A percentile compares a stretch with the other conserved stretches of the same genome.
These are phyloP conservation scores for Rapana venosa DNA, from an alignment of 2,888 invertebrate genomes.

Conservation along the genomic window DNA sequence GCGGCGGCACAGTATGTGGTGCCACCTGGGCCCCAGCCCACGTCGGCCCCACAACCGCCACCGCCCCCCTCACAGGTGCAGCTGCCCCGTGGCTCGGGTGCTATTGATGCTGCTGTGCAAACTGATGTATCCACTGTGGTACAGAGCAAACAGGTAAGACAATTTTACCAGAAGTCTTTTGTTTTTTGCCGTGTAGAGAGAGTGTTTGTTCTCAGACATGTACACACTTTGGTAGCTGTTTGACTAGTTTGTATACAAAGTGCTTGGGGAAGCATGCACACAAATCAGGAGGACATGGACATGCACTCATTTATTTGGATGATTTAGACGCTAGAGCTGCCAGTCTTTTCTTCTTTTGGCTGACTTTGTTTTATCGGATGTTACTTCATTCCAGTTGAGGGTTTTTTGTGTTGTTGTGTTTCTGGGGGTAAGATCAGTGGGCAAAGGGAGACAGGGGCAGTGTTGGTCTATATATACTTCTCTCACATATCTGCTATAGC, in stretches of 20 bases:
- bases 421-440: too few relatives aligned
- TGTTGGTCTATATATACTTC: too few relatives aligned
- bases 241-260: background rate
- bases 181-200: background rate
- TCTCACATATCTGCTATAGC: too few relatives aligned
- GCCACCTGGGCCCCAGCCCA: slow-evolving; percentile 40
- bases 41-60: slow-evolving; percentile 33
- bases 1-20: slow-evolving; percentile 42
- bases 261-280: background rate
- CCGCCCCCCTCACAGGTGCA: slow-evolving; percentile 45
- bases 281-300: background rate
- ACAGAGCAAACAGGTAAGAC: slow-evolving; percentile 41
- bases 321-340: too few relatives aligned
- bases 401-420: too few relatives aligned
- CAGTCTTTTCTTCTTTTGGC: too few relatives aligned
- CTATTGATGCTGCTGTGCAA: slow-evolving; percentile 36
- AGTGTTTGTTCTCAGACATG: background rate
- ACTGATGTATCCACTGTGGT: slow-evolving; percentile 42
- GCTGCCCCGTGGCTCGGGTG: background rate
- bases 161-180: background rate
- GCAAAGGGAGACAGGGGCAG: too few relatives aligned
- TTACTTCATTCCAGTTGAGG: too few relatives aligned
- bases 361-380: too few relatives aligned
- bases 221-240: background rate
- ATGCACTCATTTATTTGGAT: too few relatives aligned